Percentiles rank a stretch among this genome's conserved stretches.
Conservation (phyloP, 2,797 vertebrate genomes). For the Alfaro cultratus region DNA sequence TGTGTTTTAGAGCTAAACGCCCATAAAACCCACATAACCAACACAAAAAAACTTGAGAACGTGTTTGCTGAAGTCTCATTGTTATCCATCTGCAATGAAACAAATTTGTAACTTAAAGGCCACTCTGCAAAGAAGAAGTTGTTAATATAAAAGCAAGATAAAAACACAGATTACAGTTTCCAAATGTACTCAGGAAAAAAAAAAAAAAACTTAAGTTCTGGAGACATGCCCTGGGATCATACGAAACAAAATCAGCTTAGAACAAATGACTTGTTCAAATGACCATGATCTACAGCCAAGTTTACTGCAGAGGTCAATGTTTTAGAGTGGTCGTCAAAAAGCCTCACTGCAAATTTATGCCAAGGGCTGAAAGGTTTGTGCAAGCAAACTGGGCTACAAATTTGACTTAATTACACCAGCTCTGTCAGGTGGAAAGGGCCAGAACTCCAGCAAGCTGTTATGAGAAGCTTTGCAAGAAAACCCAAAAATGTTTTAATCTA, state of each 20-base stretch:
- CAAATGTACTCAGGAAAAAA: background rate
- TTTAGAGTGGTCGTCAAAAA: background rate
- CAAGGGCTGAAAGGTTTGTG: background rate
- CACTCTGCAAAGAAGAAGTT: background rate
- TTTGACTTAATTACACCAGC: background rate
- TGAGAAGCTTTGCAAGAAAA: background rate
- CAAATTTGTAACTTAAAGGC: background rate
- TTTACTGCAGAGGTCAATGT: background rate
- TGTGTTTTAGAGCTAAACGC: background rate
- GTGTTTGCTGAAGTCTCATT: background rate
- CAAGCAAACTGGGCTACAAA: background rate
- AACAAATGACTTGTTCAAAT: background rate
- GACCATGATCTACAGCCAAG: background rate
- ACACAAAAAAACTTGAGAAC: background rate
- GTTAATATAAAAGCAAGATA: background rate
- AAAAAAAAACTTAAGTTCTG: background rate
- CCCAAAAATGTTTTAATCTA: background rate
- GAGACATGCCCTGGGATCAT: background rate
- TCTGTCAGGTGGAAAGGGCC: background rate
- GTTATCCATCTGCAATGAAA: background rate
- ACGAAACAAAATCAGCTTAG: background rate
- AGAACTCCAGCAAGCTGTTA: background rate
- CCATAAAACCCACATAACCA: background rate
- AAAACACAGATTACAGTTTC: background rate
- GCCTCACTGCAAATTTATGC: background rate